Base-by-base conservation (phyloP, 2,888 invertebrate genomes). In the Sthenelais limicola region DNA sequence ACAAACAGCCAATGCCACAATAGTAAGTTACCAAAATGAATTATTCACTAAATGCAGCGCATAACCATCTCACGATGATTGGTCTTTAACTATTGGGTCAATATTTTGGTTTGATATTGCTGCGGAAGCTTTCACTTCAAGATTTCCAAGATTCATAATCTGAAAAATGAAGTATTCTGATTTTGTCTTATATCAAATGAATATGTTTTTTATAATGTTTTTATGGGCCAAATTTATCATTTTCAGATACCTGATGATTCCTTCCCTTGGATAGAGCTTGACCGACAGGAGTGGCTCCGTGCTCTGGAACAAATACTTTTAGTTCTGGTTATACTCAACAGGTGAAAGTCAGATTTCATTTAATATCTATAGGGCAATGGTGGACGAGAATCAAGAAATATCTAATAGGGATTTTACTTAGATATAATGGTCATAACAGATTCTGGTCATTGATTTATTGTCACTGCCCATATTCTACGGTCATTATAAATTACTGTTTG, bases 301-400 rank as follows among this genome's bases (percentile, higher is more conserved):
- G 72, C 75, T 28, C 74, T 75, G n/a, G 82, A 82, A 24, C 83
- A 86, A 68, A 82, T 82, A 33, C 79, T 80, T 26, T 79, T 83
- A 47, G 78, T 74, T 26, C 49, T 74, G 35, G 33, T 74, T 15
- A 74, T 74, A 28, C 33, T 73, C 58, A 67, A 73, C 33, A 68
- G 75, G 54, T 75, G 71, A 72, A 33, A n/a, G n/a, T n/a, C n/a
- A 18, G n/a, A 7, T 58, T 21, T 12, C 51, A 24, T 51, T n/a
- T 21, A 21, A n/a, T 51, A n/a, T 51, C 51, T n/a, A 21, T 24
- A 51, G 7, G 51, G 43, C 43, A 9, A 43, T 43, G 43, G n/a
- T n/a, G n/a, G n/a, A 43, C 12, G 43, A 43, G 43, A 43, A 43
- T 12, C 43, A 43, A 43, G 9, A 43, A 43, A 43, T 12, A 12